These are phyloP conservation scores for Sebastes hubbsi DNA, from an alignment of 2,797 vertebrate species.

Conservation along the genomic window DNA sequence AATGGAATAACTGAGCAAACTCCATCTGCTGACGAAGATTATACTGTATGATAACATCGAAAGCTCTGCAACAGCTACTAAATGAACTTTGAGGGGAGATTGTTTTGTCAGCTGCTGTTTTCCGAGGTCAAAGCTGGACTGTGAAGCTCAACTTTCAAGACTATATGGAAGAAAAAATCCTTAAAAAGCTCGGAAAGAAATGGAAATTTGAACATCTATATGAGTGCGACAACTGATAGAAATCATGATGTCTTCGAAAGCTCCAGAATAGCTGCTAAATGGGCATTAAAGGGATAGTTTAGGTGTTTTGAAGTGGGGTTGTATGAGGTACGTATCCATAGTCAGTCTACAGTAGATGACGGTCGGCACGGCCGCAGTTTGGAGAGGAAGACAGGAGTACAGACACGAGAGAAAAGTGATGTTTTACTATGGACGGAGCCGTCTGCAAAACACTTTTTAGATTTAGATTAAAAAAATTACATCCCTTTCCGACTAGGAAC, in stretches of 20 bases:
- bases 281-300: background rate
- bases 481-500: too few species aligned
- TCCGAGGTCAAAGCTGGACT: background rate
- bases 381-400: background rate
- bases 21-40: background rate
- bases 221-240: background rate
- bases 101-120: conserved; percentile 4
- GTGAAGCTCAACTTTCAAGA: background rate
- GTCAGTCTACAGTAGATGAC: background rate
- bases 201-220: background rate
- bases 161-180: background rate
- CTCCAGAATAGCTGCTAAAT: background rate
- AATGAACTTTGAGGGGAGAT: background rate
- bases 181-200: background rate
- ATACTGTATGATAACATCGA: background rate
- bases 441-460: too few species aligned
- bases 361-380: background rate
- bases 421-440: background rate
- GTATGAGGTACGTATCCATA: background rate
- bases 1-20: background rate
- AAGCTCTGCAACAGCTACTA: background rate
- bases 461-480: too few species aligned
- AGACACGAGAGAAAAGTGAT: background rate
- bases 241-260: background rate
- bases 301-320: background rate